Evolutionary conservation across 2,797 vertebrate species (phyloP).

Genomic region (Helarctos malayanus): DNA sequence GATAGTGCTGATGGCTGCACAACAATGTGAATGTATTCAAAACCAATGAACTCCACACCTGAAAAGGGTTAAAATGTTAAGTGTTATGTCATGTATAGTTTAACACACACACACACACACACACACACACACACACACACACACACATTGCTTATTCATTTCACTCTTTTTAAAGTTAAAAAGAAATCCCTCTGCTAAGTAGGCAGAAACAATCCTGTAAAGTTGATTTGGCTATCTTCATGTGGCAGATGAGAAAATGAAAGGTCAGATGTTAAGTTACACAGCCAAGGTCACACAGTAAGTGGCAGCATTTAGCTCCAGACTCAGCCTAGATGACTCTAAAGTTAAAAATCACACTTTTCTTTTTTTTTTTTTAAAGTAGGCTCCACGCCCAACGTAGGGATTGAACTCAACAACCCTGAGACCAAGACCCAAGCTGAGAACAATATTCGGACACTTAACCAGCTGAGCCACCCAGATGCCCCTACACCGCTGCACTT

Average conservation of each 20-base stretch:
- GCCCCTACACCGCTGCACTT: rapidly evolving
- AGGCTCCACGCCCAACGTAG: neutral
- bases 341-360: neutral
- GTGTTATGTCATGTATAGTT: neutral
- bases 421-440: neutral
- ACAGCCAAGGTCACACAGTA: neutral
- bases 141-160: neutral
- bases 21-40: neutral
- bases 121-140: neutral
- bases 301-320: neutral
- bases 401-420: neutral
- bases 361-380: neutral
- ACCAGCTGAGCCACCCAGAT: neutral
- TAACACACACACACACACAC: neutral
- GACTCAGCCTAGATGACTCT: neutral
- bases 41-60: neutral
- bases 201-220: neutral
- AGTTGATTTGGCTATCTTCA: neutral
- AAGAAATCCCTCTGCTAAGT: neutral
- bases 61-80: neutral
- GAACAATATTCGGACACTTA: neutral
- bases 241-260: neutral
- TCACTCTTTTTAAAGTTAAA: neutral
- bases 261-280: neutral
- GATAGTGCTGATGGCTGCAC: neutral